Percentiles rank a stretch among this genome's conserved stretches.
These are phyloP conservation scores for Himantopus leucocephalus DNA, from an alignment of 2,113 vertebrate species.

Conservation along the genomic window DNA sequence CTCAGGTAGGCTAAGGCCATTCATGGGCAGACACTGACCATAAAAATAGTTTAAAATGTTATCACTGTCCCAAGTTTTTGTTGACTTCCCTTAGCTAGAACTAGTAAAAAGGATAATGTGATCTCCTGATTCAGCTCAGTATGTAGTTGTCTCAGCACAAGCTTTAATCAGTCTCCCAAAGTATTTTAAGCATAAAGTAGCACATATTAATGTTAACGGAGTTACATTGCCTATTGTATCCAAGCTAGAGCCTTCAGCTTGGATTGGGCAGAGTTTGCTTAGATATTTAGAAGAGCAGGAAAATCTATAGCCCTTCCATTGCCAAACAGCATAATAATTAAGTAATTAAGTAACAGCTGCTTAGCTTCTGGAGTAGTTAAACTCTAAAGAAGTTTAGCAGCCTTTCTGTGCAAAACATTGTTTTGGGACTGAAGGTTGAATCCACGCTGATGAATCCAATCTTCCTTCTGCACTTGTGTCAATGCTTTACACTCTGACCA, in stretches of 20 bases:
- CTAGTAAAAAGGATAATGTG: not conserved
- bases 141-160: not conserved
- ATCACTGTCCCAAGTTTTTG: not conserved
- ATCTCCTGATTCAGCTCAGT: not conserved
- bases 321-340: not conserved
- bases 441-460: not conserved
- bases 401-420: not conserved
- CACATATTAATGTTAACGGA: too few relatives aligned
- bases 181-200: not conserved
- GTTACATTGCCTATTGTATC: not conserved
- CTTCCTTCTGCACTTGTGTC: not conserved
- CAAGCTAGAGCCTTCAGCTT: not conserved
- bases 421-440: not conserved
- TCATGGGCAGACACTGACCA: not conserved
- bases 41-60: not conserved
- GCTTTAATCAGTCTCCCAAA: not conserved
- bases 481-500: not conserved
- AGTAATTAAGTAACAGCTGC: not conserved
- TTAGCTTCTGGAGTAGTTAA: not conserved
- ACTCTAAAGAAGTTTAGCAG: not conserved
- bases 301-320: not conserved
- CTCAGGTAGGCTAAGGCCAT: not conserved
- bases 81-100: not conserved
- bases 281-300: not conserved
- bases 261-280: not conserved